A percentile compares a stretch with the other conserved stretches of the same genome.
Conservation (phyloP, 2,888 invertebrate species). For the Shargacucullia verbasci region DNA sequence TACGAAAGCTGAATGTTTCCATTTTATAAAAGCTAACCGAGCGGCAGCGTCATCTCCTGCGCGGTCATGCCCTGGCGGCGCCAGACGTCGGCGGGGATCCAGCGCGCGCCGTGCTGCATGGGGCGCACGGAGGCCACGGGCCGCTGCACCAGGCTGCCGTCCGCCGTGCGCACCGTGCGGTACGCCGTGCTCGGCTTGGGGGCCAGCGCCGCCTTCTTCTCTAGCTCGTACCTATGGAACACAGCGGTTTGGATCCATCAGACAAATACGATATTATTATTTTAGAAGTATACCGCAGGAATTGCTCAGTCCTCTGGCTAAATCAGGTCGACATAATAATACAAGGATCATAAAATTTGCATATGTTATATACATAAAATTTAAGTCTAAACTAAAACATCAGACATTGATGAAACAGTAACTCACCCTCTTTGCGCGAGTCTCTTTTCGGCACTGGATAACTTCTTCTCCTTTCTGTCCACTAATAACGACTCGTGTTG, state of each 20-base stretch:
- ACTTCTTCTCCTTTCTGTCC: slow-evolving; percentile 97
- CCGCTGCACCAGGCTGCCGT: slow-evolving; percentile 90
- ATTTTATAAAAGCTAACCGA: slow-evolving; percentile 90
- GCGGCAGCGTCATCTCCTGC: slow-evolving; percentile 97
- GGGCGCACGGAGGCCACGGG: slow-evolving; percentile 93
- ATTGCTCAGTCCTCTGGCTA: no score
- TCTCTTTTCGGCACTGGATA: slow-evolving; percentile 97
- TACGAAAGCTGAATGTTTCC: no score
- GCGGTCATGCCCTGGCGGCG: slow-evolving; percentile 98
- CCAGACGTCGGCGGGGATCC: slow-evolving; percentile 97
- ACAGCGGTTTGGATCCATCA: no score
- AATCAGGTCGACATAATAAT: no score
- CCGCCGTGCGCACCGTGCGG: slow-evolving; percentile 91
- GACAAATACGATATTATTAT: no score
- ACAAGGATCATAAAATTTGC: no score
- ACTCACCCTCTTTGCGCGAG: slow-evolving; percentile 94
- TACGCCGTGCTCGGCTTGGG: slow-evolving; percentile 89
- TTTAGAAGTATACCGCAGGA: no score
- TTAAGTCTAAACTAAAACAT: no score
- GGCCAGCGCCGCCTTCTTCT: slow-evolving; percentile 95
- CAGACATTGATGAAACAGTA: not conserved
- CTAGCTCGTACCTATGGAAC: slow-evolving; percentile 94
- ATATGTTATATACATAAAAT: no score
- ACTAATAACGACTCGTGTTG: slow-evolving; percentile 98
- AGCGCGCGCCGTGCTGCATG: slow-evolving; percentile 93